Percentiles rank a stretch among this genome's conserved stretches.
These are phyloP conservation scores for Limnephilus lunatus DNA, from an alignment of 2,888 invertebrate genomes.

Conservation along the genomic window DNA sequence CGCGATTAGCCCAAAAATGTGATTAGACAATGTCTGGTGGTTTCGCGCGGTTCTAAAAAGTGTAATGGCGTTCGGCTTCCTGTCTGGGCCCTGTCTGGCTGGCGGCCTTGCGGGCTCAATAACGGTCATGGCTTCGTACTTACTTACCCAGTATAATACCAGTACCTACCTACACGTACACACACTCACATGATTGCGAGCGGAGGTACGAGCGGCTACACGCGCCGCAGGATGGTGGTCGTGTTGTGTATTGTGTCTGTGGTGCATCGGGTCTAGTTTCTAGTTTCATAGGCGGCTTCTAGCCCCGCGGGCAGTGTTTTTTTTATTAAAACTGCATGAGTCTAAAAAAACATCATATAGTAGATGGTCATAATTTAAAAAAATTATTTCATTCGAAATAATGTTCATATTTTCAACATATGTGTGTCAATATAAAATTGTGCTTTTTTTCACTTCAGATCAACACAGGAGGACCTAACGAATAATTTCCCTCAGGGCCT, in stretches of 20 bases:
- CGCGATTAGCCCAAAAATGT: slow-evolving; percentile 58
- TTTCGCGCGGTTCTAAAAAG: slow-evolving; percentile 46
- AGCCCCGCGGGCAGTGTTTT: neutral
- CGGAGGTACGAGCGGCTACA: neutral
- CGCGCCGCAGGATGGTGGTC: no score
- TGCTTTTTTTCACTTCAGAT: no score
- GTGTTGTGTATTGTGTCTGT: no score
- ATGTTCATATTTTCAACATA: no score
- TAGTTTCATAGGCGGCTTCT: neutral
- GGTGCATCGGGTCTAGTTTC: no score
- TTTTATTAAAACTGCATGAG: neutral
- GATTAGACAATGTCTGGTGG: slow-evolving; percentile 57
- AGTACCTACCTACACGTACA: neutral
- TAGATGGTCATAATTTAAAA: no score
- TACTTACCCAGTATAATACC: neutral
- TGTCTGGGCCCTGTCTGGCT: slow-evolving; percentile 25
- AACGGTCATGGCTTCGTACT: slow-evolving; percentile 17
- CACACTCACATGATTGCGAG: neutral
- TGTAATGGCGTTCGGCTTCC: slow-evolving; percentile 29
- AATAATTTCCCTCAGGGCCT: no score
- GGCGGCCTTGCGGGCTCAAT: slow-evolving; percentile 27
- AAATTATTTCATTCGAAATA: no score
- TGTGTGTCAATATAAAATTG: no score
- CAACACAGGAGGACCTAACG: no score
- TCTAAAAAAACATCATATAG: no score